Percentiles rank a stretch among this genome's conserved stretches.
phyloP scores from a whole-genome alignment of 1,140 invertebrate genomes.

The Gryon sp. region DNA sequence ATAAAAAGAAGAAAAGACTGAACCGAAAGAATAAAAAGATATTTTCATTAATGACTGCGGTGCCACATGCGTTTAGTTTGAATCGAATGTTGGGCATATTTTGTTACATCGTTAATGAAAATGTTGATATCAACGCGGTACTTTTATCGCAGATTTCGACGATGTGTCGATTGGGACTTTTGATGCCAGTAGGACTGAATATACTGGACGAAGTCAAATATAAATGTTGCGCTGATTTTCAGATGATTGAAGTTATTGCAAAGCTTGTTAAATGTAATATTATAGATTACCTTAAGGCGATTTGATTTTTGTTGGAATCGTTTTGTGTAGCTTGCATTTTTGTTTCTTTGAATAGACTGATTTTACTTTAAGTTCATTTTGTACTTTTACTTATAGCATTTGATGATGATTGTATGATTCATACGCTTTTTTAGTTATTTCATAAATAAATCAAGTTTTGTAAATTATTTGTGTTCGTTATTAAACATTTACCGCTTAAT shows the following conservation, averaged over 20 bases:
- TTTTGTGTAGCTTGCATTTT: no score
- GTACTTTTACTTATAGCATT: no score
- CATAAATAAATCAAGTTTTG: no score
- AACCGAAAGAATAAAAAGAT: slow-evolving; percentile 68
- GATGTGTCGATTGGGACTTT: slow-evolving; percentile 85
- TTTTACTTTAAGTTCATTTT: no score
- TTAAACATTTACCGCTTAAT: no score
- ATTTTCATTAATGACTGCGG: slow-evolving; percentile 72
- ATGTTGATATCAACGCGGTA: slow-evolving; percentile 90
- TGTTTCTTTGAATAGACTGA: no score
- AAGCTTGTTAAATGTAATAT: slow-evolving; percentile 87
- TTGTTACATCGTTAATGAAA: slow-evolving; percentile 92
- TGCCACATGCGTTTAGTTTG: slow-evolving; percentile 90
- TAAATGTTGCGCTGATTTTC: slow-evolving; percentile 86
- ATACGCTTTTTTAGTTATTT: no score
- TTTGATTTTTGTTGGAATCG: slow-evolving; percentile 2
- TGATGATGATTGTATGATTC: no score
- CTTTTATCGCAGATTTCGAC: slow-evolving; percentile 89
- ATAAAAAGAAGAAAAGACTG: slow-evolving; percentile 73
- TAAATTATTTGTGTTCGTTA: no score
- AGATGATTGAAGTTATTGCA: slow-evolving; percentile 85
- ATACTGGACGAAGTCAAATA: slow-evolving; percentile 85
- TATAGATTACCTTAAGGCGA: slow-evolving; percentile 82
- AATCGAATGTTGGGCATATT: slow-evolving; percentile 94
- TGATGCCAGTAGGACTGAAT: slow-evolving; percentile 83